phyloP scores from a whole-genome alignment of 2,888 invertebrate genomes.

The Pheosia gnoma region DNA sequence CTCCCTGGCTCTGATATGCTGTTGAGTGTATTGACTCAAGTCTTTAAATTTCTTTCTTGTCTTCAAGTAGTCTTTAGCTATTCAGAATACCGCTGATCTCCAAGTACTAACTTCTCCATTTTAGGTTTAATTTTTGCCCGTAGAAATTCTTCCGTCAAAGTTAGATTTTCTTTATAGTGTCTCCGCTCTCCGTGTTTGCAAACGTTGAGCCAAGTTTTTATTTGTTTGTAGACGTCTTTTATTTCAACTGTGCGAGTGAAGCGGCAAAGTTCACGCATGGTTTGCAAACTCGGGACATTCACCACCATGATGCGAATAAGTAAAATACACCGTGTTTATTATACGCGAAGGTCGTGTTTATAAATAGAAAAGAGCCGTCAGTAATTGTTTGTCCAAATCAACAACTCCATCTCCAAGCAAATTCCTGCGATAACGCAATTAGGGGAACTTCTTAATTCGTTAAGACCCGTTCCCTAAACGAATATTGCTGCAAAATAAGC shows the following conservation, averaged over 20 bases:
- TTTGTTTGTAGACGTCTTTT: conserved; percentile 33
- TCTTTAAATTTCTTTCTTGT: too few relatives aligned
- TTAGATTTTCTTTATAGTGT: conserved; percentile 19
- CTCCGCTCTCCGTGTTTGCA: conserved; percentile 21
- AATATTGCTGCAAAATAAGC: conserved; percentile 74
- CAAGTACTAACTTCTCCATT: background rate
- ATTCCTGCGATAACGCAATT: conserved; percentile 53
- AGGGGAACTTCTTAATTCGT: conserved; percentile 71
- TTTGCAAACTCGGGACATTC: conserved; percentile 29
- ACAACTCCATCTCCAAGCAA: conserved; percentile 39
- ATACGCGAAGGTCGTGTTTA: conserved; percentile 27
- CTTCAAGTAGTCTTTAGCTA: too few relatives aligned
- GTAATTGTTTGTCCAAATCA: conserved; percentile 55
- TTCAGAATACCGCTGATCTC: too few relatives aligned
- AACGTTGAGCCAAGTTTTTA: conserved; percentile 29
- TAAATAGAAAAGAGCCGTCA: conserved; percentile 37
- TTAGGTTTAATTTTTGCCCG: conserved; percentile 9
- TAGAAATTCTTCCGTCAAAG: conserved; percentile 18
- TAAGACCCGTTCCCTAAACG: conserved; percentile 61
- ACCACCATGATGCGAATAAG: conserved; percentile 24
- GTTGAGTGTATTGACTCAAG: too few relatives aligned
- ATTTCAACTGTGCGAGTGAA: conserved; percentile 30
- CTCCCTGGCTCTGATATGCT: too few relatives aligned
- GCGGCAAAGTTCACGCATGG: conserved; percentile 29
- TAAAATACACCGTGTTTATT: conserved; percentile 27